A percentile compares a stretch with the other conserved stretches of the same genome.
Evolutionary conservation across 2,888 invertebrate species (phyloP).

Genomic region (Molorchus minor): DNA sequence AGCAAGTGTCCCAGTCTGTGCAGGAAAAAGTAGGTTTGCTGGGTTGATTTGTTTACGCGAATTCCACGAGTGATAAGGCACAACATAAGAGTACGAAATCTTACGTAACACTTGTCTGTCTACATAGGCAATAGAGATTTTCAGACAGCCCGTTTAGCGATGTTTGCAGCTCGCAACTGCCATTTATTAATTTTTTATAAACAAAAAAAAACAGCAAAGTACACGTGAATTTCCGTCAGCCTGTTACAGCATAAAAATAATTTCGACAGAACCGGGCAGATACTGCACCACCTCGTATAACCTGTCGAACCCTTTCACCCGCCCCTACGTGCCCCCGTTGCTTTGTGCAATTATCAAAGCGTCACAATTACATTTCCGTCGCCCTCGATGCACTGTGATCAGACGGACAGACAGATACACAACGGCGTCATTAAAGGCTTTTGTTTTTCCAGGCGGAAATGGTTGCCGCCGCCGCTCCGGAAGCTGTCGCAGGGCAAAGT

Average conservation of each 20-base stretch:
- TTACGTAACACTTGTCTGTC: too few species aligned
- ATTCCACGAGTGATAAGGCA: too few species aligned
- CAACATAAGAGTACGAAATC: too few species aligned
- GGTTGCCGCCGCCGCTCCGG: slow-evolving; percentile 87
- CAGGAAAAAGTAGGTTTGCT: slow-evolving; percentile 33
- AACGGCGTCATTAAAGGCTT: slow-evolving; percentile 21
- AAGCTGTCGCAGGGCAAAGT: slow-evolving; percentile 90
- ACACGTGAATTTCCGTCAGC: too few species aligned
- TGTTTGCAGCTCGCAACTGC: too few species aligned
- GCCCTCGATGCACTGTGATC: slow-evolving; percentile 24
- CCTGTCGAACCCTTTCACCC: background rate
- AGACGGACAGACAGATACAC: too few species aligned
- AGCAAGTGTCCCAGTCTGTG: slow-evolving; percentile 33
- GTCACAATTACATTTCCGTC: slow-evolving; percentile 26
- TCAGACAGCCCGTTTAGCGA: too few species aligned
- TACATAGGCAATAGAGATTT: background rate
- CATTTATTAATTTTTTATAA: too few species aligned
- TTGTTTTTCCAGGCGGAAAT: slow-evolving; percentile 77
- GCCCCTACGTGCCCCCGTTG: background rate
- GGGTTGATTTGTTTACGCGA: too few species aligned
- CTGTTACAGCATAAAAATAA: too few species aligned
- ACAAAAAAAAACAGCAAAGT: too few species aligned
- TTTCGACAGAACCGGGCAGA: too few species aligned
- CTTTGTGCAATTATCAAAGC: slow-evolving; percentile 30
- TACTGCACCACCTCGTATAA: background rate